Evolutionary conservation across 1,140 invertebrate species (phyloP).

Genomic region (Lepidotrigona ventralis): DNA sequence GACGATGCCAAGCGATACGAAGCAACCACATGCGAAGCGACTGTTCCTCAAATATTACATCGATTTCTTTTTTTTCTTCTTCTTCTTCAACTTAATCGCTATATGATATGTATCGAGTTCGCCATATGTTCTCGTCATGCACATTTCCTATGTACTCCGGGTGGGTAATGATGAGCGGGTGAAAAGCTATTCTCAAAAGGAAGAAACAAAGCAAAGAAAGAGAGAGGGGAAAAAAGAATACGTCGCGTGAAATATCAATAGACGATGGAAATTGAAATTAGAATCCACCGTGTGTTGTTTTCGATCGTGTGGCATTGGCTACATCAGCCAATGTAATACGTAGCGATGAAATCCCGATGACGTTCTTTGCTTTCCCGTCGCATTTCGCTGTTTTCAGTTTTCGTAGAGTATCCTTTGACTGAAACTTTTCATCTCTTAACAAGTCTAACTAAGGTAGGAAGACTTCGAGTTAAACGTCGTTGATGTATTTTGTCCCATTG

Average conservation of each 20-base stretch:
- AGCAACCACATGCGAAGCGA: slow-evolving; percentile 37
- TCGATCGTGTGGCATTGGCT: background rate
- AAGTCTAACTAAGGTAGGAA: slow-evolving; percentile 10
- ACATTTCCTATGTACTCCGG: background rate
- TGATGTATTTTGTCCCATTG: background rate
- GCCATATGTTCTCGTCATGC: background rate
- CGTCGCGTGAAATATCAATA: background rate
- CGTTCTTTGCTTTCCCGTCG: background rate
- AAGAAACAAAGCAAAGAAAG: background rate
- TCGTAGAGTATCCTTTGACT: background rate
- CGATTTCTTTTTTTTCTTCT: background rate
- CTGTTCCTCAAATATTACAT: slow-evolving; percentile 12
- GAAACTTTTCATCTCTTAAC: background rate
- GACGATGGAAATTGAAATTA: background rate
- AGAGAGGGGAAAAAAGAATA: background rate
- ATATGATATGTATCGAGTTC: slow-evolving; percentile 50
- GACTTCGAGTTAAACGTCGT: slow-evolving; percentile 29
- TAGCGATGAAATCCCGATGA: background rate
- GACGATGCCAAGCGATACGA: slow-evolving; percentile 4
- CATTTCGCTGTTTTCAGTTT: background rate
- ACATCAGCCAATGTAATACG: no score
- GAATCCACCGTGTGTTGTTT: background rate
- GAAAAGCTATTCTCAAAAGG: slow-evolving; percentile 29
- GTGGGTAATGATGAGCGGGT: background rate
- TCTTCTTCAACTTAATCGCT: slow-evolving; percentile 30